phyloP scores from a whole-genome alignment of 2,797 vertebrate species.

The Cyclopterus lumpus region DNA sequence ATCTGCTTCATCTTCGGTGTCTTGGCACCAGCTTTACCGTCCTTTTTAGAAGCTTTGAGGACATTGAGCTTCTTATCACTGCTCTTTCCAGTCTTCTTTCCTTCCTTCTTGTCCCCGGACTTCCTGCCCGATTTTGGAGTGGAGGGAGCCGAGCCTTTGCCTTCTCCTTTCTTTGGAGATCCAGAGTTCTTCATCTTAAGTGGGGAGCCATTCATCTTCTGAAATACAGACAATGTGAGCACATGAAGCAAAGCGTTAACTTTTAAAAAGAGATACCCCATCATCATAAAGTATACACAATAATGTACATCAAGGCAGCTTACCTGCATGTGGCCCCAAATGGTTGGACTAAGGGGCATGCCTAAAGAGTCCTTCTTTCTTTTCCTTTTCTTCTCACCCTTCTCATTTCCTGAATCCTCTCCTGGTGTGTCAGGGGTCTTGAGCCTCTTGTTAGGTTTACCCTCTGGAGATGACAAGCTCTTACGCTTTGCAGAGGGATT shows the following conservation, averaged over 20 bases:
- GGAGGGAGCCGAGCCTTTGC: slow-evolving; percentile 65
- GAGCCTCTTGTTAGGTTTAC: slow-evolving; percentile 89
- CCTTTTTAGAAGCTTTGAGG: slow-evolving; percentile 90
- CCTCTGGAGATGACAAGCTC: slow-evolving; percentile 88
- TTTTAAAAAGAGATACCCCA: background rate
- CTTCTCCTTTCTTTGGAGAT: slow-evolving; percentile 83
- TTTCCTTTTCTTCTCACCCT: slow-evolving; percentile 78
- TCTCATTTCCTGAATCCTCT: slow-evolving; percentile 79
- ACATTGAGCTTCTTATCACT: slow-evolving; percentile 85
- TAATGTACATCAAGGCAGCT: background rate
- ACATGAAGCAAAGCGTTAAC: slow-evolving; percentile 5
- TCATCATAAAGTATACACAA: background rate
- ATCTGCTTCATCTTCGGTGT: slow-evolving; percentile 96
- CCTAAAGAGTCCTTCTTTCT: slow-evolving; percentile 81
- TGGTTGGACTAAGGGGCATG: slow-evolving; percentile 89
- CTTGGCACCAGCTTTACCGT: slow-evolving; percentile 86
- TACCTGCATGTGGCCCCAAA: slow-evolving; percentile 94
- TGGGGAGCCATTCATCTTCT: slow-evolving; percentile 92
- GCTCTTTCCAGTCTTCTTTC: slow-evolving; percentile 83
- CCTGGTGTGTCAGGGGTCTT: slow-evolving; percentile 83
- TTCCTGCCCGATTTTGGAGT: slow-evolving; percentile 79
- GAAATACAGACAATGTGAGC: slow-evolving; percentile 36
- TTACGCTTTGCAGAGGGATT: slow-evolving; percentile 93
- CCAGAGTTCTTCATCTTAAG: slow-evolving; percentile 94
- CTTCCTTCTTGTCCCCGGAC: slow-evolving; percentile 83